Percentiles rank a stretch among this genome's conserved stretches.
Evolutionary conservation across 2,888 invertebrate species (phyloP).

Genomic region (Pollenia griseotomentosa): DNA sequence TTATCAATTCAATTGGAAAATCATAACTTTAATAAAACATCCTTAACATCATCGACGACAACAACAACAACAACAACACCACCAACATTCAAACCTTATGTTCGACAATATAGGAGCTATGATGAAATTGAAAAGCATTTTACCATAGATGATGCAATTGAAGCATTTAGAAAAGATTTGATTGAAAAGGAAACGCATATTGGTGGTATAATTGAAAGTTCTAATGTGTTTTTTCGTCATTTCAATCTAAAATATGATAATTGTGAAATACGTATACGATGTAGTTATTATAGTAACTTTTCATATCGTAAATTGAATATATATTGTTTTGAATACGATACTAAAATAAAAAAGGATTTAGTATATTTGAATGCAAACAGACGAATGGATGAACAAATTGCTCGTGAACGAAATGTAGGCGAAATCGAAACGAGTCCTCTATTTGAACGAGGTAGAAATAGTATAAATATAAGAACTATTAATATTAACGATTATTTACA

Average conservation of each 20-base stretch:
- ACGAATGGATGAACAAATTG: no score
- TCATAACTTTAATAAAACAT: not conserved
- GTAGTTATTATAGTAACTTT: no score
- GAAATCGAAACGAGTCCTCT: not conserved
- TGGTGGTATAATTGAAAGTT: conserved; percentile 47
- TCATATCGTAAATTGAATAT: no score
- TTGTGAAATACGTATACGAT: no score
- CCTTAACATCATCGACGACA: not conserved
- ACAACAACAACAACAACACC: not conserved
- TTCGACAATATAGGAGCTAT: not conserved
- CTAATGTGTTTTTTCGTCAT: conserved; percentile 48
- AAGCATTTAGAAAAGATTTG: conserved; percentile 51
- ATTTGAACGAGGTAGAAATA: not conserved
- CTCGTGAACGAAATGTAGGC: no score
- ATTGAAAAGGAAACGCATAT: conserved; percentile 41
- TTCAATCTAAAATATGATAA: not conserved
- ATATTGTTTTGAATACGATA: no score
- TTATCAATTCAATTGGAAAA: conserved; percentile 20
- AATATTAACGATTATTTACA: conserved; percentile 16
- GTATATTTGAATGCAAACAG: no score
- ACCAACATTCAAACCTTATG: not conserved
- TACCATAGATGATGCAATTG: conserved; percentile 47
- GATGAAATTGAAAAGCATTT: conserved; percentile 1
- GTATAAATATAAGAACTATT: conserved; percentile 5
- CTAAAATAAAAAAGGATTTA: no score